phyloP scores from a whole-genome alignment of 2,797 vertebrate species.

The Heterohyrax brucei region DNA sequence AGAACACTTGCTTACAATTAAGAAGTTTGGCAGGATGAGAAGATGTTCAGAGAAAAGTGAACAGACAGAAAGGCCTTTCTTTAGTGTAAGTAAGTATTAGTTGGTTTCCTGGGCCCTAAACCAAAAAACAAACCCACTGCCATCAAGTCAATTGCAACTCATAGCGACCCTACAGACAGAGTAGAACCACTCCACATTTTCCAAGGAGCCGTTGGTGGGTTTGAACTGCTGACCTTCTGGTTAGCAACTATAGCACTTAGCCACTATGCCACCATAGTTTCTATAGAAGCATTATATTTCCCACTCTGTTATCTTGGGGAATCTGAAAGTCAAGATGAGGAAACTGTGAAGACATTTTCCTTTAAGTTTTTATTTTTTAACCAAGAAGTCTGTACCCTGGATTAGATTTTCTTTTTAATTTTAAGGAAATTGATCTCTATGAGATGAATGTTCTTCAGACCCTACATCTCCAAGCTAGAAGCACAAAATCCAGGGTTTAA shows the following conservation, averaged over 20 bases:
- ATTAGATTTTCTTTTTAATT: slow-evolving; percentile 31
- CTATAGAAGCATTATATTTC: not conserved
- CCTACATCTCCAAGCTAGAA: not conserved
- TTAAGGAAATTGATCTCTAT: not conserved
- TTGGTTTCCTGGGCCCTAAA: not conserved
- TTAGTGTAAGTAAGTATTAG: not conserved
- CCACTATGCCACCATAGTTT: too few species aligned
- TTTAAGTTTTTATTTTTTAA: slow-evolving; percentile 61
- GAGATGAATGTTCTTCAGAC: not conserved
- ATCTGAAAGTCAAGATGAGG: not conserved
- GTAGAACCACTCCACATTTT: too few species aligned
- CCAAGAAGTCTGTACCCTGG: not conserved
- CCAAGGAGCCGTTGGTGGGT: too few species aligned
- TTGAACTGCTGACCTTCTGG: too few species aligned
- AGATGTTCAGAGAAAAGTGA: slow-evolving; percentile 11
- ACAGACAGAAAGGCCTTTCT: not conserved
- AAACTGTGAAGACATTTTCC: slow-evolving; percentile 6
- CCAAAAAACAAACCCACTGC: too few species aligned
- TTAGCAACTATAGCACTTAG: too few species aligned
- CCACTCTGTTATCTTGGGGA: not conserved
- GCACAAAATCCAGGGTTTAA: not conserved
- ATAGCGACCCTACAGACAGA: too few species aligned
- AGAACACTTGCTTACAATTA: not conserved
- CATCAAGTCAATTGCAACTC: too few species aligned
- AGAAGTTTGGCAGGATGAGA: slow-evolving; percentile 20